These are phyloP conservation scores for Drosophila parabipectinata DNA, from an alignment of 1,140 invertebrate genomes.

Conservation along the genomic window DNA sequence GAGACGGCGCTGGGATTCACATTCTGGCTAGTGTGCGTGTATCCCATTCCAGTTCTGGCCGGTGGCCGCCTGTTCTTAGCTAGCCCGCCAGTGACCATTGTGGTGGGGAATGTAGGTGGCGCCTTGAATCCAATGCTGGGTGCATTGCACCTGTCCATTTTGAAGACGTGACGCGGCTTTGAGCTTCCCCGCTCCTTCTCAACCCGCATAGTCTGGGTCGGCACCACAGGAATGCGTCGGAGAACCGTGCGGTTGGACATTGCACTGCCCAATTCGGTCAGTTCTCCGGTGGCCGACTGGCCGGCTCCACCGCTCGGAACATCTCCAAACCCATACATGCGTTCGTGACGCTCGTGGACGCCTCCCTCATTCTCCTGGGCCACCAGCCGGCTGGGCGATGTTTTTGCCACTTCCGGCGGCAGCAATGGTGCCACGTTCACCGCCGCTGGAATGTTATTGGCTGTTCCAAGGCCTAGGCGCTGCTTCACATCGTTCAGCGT, in stretches of 20 bases:
- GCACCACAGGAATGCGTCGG: conserved; percentile 42
- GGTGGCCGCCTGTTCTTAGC: neutral
- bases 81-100: neutral
- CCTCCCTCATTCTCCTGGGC: conserved; percentile 18
- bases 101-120: neutral
- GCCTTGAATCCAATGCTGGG: conserved; percentile 52
- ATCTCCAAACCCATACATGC: conserved; percentile 23
- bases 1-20: conserved; percentile 50
- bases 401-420: conserved; percentile 32
- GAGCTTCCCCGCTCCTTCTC: conserved; percentile 39
- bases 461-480: conserved; percentile 86
- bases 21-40: conserved; percentile 18
- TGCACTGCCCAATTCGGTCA: neutral
- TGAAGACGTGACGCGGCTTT: conserved; percentile 39
- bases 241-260: neutral
- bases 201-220: conserved; percentile 52
- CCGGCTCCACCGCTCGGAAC: conserved; percentile 27
- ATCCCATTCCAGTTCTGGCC: neutral
- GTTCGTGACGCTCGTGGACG: conserved; percentile 41
- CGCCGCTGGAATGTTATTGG: conserved; percentile 24
- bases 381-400: conserved; percentile 50
- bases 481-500: conserved; percentile 89
- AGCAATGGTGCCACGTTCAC: conserved; percentile 51
- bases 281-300: conserved; percentile 10
- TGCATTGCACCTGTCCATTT: conserved; percentile 48